Conservation (phyloP, 2,888 invertebrate species). For the Limnephilus auricula region DNA sequence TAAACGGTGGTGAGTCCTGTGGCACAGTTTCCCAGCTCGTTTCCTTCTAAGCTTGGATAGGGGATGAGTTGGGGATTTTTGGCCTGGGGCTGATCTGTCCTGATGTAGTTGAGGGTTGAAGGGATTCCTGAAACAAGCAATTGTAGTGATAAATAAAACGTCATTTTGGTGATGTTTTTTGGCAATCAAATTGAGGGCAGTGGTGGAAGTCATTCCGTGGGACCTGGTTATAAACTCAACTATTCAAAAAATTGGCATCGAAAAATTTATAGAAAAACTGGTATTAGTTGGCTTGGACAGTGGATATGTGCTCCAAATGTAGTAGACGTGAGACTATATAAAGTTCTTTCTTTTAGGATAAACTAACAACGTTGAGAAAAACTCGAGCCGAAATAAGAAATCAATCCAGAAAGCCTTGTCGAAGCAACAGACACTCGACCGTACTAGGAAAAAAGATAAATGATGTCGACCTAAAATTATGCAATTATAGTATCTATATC, state of each 20-base stretch:
- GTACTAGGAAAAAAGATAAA: not conserved
- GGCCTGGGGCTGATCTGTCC: slow-evolving; percentile 80
- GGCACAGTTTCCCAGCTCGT: slow-evolving; percentile 86
- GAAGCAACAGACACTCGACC: not conserved
- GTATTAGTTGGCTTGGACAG: not conserved
- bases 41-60: slow-evolving; percentile 87
- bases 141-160: not conserved
- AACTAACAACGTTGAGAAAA: too few relatives aligned
- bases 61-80: slow-evolving; percentile 88
- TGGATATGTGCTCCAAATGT: not conserved
- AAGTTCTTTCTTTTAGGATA: not conserved
- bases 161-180: not conserved
- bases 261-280: not conserved
- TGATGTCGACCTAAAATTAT: not conserved
- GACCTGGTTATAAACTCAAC: not conserved
- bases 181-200: not conserved
- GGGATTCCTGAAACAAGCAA: slow-evolving; percentile 82
- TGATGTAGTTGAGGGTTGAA: slow-evolving; percentile 88
- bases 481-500: not conserved
- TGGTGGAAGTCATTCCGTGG: too few relatives aligned
- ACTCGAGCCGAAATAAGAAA: not conserved
- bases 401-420: not conserved
- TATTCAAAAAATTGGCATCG: not conserved
- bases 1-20: slow-evolving; percentile 87
- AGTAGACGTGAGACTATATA: not conserved